These are phyloP conservation scores for Presbytis comata DNA, from an alignment of 2,797 vertebrate species.

Conservation along the genomic window DNA sequence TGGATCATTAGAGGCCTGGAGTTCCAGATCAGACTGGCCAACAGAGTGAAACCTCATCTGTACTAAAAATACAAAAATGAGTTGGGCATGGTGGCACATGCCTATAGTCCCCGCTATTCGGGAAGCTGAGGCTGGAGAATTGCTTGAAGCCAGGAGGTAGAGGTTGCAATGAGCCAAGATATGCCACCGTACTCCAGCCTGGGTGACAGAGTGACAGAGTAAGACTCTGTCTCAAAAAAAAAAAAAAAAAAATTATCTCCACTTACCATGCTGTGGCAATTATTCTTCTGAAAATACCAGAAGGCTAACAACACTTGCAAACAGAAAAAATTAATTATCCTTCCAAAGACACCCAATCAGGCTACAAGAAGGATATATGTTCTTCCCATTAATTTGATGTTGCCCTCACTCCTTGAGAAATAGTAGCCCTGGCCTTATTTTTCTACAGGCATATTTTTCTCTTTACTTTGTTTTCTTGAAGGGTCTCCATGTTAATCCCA, in stretches of 20 bases:
- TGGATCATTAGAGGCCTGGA: too few species aligned
- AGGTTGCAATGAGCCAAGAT: too few species aligned
- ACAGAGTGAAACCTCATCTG: too few species aligned
- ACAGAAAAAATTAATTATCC: neutral
- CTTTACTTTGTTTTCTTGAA: constrained; percentile 7
- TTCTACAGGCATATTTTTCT: neutral
- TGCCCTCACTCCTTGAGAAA: neutral
- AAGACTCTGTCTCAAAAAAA: too few species aligned
- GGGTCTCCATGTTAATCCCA: neutral
- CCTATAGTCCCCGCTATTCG: too few species aligned
- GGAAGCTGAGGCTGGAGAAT: too few species aligned
- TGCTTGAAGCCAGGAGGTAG: too few species aligned
- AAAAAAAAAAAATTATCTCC: neutral
- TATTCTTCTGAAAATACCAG: neutral
- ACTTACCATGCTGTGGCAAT: neutral
- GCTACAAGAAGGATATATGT: neutral
- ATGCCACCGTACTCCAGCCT: too few species aligned
- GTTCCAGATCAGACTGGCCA: too few species aligned
- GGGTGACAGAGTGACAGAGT: too few species aligned
- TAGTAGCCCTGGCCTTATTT: neutral
- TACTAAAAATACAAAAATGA: too few species aligned
- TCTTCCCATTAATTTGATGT: neutral
- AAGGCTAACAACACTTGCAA: neutral
- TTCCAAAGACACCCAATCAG: neutral
- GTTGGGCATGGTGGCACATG: too few species aligned